Percentiles rank a stretch among this genome's conserved stretches.
Conservation (phyloP, 2,797 vertebrate species). For the Chanos chanos region DNA sequence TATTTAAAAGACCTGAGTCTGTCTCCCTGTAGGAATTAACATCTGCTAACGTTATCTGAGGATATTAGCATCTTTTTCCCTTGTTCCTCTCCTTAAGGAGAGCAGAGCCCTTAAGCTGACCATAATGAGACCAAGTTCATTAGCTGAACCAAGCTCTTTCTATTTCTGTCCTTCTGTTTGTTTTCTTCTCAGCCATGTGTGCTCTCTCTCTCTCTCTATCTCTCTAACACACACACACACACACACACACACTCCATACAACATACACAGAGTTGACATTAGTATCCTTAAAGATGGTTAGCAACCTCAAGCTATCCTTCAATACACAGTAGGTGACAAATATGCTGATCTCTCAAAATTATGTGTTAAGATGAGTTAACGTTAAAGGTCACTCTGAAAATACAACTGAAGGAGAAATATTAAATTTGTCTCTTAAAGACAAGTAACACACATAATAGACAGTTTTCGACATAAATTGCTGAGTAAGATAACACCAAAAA, state of each 20-base stretch:
- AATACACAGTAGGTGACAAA: too few relatives aligned
- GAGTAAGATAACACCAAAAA: too few relatives aligned
- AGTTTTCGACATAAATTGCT: too few relatives aligned
- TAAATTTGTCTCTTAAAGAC: too few relatives aligned
- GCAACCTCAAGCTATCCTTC: neutral
- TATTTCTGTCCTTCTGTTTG: constrained; percentile 35
- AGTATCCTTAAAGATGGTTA: neutral
- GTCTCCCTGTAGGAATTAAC: constrained; percentile 42
- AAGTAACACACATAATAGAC: too few relatives aligned
- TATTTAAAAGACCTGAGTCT: neutral
- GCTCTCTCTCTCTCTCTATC: neutral
- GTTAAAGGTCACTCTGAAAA: too few relatives aligned
- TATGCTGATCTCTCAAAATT: too few relatives aligned
- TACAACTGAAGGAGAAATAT: too few relatives aligned
- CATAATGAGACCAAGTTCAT: constrained; percentile 28
- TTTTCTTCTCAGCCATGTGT: constrained; percentile 21
- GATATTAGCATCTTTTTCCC: constrained; percentile 33
- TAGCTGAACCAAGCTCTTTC: constrained; percentile 27
- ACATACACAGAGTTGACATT: neutral
- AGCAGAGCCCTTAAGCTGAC: constrained; percentile 33
- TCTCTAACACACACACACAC: neutral
- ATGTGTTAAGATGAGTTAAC: too few relatives aligned
- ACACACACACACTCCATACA: neutral
- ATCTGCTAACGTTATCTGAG: constrained; percentile 39
- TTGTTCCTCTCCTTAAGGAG: neutral